These are phyloP conservation scores for Menura novaehollandiae DNA, from an alignment of 2,113 vertebrate species.

Conservation along the genomic window DNA sequence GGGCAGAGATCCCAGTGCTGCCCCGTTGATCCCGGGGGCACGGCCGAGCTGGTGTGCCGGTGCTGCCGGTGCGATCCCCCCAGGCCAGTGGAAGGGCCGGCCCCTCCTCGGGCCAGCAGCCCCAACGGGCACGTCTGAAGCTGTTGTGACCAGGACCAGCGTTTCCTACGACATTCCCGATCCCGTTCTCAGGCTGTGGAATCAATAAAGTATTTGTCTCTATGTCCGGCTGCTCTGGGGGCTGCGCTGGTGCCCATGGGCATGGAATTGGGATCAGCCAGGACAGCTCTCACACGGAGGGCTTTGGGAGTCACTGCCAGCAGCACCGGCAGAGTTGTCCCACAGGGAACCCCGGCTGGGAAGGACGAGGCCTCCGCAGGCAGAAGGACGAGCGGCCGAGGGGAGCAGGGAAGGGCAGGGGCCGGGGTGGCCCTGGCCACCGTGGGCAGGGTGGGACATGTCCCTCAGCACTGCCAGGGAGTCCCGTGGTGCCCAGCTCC, in stretches of 20 bases:
- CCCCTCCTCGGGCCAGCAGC: background rate
- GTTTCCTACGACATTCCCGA: background rate
- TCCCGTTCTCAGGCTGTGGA: background rate
- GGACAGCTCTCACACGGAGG: background rate
- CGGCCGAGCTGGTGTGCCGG: background rate
- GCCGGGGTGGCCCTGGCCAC: too few species aligned
- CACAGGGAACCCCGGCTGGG: background rate
- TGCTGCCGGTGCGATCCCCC: rapidly evolving
- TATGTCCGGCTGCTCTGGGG: rapidly evolving
- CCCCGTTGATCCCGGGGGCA: background rate
- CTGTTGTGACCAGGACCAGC: background rate
- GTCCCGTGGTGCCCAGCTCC: rapidly evolving
- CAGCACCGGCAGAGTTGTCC: background rate
- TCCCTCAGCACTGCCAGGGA: background rate
- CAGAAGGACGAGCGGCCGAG: rapidly evolving
- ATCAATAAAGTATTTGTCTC: conserved; percentile 33
- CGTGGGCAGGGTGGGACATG: background rate
- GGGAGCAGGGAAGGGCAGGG: background rate
- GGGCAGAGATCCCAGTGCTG: background rate
- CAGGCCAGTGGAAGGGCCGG: background rate
- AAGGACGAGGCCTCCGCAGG: background rate
- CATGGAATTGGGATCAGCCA: background rate
- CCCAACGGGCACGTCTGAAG: background rate
- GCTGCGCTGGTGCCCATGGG: rapidly evolving
- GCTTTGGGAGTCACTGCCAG: background rate